Evolutionary conservation across 2,888 invertebrate genomes (phyloP), one percentile per base, ranked within the genome.

Genomic region (Mongoloraphidia duomilia): DNA sequence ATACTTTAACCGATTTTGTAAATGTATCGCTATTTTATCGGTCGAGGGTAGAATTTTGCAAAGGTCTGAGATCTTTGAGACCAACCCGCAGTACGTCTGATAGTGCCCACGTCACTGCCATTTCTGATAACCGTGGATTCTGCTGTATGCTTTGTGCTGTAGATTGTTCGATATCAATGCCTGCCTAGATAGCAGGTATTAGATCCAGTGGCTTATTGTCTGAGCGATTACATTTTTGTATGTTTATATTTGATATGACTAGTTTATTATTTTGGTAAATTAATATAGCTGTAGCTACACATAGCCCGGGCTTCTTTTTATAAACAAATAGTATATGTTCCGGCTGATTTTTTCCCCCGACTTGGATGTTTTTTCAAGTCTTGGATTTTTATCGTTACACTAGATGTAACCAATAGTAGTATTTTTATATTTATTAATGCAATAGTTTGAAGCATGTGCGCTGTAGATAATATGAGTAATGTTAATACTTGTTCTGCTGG

Each of bases 271-370:
- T 17, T 17, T 17, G 4, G 17, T 17, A 17, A 17, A 3, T 4
- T 17, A 17, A 3, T 17, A 17, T 17, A 17, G 17, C 17, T 17
- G 17, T 17, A 17, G 17, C 17, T 4, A 17, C 17, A 17, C 17
- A 41, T 2, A 12, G 3, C 17, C 4, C 41, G 2, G 41, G 11
- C 6, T 40, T 41, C 11, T 41, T 14, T 11, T 10, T 39, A 10
- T 8, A 47, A 34, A 33, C 14, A 12, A 41, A 39, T 10, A 47
- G 12, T n/a, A 33, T n/a, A n/a, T 13, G 17, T 8, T 47, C 46
- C 47, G 38, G 47, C 39, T 40, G 44, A n/a, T 17, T 43, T 44
- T 43, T 47, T 26, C 45, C n/a, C n/a, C 45, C 11, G 26, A 13
- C 26, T 46, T 44, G n/a, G 34, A 40, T 35, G 40, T 40, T 40